Evolutionary conservation across 2,888 invertebrate species (phyloP), one percentile per base, ranked within the genome.

Genomic region (Cheilosia variabilis): DNA sequence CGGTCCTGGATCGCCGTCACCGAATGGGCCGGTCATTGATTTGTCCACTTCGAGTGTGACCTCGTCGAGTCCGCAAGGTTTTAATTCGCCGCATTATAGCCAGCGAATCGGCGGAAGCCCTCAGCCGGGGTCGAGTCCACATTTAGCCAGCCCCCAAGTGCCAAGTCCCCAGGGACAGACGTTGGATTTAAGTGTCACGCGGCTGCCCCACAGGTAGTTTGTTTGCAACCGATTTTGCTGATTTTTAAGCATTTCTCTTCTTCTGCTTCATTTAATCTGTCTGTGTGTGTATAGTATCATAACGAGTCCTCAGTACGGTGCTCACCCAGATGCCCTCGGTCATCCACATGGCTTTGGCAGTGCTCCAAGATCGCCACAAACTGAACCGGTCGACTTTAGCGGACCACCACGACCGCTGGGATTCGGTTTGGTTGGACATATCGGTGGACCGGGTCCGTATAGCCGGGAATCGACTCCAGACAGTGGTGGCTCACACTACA

Each of bases 91-190:
- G 77, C 92, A 92, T 87, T 91, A 94, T 92, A 91, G 90, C 87
- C 91, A 92, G 89, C 90, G 92, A 53, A 91, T 92, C 87, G 91
- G 91, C 87, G 91, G 91, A 22, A 96, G 96, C 92, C 97, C 97
- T 88, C 96, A 96, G 92, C 96, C 96, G 81, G 96, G 96, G 88
- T 96, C 96, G 88, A 97, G 96, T 93, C 97, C 97, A 88, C 95
- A 95, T 91, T 95, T 96, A 88, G 96, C 96, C 90, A 97, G 97
- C 93, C 97, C 97, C 88, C 96, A 97, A 94, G 97, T 97, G 93
- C 97, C 97, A 90, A 97, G 97, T 93, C 97, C 97, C 87, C 97
- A 97, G 93, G 97, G 97, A 89, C 97, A 97, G 93, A 97, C 97
- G 89, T 94, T 97, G 92, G 97, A 97, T 93, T 95, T 97, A 92